phyloP scores from a whole-genome alignment of 2,888 invertebrate genomes.

The Acrobasis consociella region DNA sequence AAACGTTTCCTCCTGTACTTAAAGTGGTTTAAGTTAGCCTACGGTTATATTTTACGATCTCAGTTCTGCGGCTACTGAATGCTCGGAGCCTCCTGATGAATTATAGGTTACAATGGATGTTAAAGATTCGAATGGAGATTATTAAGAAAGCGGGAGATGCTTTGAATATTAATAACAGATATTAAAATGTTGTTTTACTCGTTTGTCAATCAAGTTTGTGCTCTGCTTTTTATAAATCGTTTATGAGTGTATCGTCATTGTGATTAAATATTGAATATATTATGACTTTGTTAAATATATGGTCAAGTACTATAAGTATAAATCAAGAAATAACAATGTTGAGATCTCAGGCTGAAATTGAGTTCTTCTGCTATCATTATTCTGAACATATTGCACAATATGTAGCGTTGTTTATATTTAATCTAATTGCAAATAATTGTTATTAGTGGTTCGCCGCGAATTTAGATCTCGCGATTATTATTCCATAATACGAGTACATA shows the following conservation, averaged over 20 bases:
- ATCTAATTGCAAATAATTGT: too few species aligned
- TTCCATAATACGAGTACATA: too few species aligned
- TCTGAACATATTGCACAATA: too few species aligned
- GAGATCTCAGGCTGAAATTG: too few species aligned
- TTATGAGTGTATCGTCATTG: neutral
- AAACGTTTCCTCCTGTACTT: neutral
- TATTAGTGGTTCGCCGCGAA: too few species aligned
- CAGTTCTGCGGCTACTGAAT: conserved; percentile 14
- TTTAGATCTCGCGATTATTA: too few species aligned
- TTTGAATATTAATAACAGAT: conserved; percentile 12
- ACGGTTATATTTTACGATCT: conserved; percentile 19
- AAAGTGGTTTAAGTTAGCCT: conserved; percentile 6
- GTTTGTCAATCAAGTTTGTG: neutral
- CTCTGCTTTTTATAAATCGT: neutral
- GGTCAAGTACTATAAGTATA: too few species aligned
- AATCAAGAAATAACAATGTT: too few species aligned
- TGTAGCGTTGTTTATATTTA: too few species aligned
- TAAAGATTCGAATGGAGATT: conserved; percentile 16
- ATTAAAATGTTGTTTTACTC: conserved; percentile 4
- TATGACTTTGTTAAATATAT: too few species aligned
- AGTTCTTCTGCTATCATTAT: too few species aligned
- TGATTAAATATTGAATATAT: neutral
- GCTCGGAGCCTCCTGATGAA: conserved; percentile 17
- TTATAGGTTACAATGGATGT: conserved; percentile 18
- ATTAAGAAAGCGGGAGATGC: conserved; percentile 14